A percentile compares a stretch with the other conserved stretches of the same genome.
Evolutionary conservation across 1,140 invertebrate species (phyloP).

Genomic region (Harpegnathos saltator): DNA sequence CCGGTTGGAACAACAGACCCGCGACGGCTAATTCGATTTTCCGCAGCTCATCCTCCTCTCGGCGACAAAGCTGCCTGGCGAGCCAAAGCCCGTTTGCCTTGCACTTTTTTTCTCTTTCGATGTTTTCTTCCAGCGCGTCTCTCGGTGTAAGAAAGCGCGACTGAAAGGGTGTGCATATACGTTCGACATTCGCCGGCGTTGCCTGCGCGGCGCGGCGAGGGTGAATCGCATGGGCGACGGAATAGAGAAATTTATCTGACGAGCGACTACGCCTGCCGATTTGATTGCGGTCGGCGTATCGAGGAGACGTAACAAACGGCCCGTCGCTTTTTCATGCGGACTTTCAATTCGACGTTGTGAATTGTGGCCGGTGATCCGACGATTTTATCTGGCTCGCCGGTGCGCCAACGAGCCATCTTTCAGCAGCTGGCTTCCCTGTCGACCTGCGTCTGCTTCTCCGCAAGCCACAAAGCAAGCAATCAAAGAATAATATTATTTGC

Average conservation of each 20-base stretch:
- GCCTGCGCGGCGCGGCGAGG: not conserved
- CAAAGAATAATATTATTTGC: conserved; percentile 52
- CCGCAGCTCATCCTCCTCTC: too few species aligned
- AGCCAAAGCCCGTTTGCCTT: too few species aligned
- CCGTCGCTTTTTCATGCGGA: conserved; percentile 54
- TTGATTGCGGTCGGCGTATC: conserved; percentile 52
- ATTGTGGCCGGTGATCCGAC: conserved; percentile 39
- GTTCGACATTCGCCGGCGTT: conserved; percentile 27
- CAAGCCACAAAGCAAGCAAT: conserved; percentile 4
- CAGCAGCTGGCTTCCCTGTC: conserved; percentile 3
- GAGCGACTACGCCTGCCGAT: conserved; percentile 33
- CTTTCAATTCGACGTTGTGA: conserved; percentile 55
- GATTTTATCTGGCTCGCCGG: conserved; percentile 36
- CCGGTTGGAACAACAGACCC: too few species aligned
- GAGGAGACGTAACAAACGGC: conserved; percentile 45
- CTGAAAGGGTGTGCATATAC: not conserved
- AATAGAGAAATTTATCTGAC: conserved; percentile 52
- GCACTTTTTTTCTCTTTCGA: too few species aligned
- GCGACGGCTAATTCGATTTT: too few species aligned
- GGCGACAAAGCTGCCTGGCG: too few species aligned
- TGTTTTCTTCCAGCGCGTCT: too few species aligned
- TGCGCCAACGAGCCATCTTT: conserved; percentile 34
- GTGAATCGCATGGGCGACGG: conserved; percentile 29
- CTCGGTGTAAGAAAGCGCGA: not conserved
- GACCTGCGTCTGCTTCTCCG: conserved; percentile 8